Conservation (phyloP, 2,888 invertebrate genomes). For the Cheilosia vernalis region DNA sequence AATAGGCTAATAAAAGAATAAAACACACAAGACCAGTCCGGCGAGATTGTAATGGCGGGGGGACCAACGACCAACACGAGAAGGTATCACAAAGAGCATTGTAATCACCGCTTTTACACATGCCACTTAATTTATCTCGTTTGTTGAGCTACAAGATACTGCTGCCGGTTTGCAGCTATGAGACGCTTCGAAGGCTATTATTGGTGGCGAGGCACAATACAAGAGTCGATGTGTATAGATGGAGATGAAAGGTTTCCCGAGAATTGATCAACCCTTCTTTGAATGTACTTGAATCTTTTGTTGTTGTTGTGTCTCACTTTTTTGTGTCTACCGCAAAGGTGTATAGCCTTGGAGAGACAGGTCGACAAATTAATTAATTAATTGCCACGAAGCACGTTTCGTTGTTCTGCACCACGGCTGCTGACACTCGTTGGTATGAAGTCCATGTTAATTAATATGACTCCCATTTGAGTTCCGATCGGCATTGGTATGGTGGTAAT, state of each 20-base stretch:
- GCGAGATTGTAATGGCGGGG: background rate
- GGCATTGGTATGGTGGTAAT: constrained; percentile 40
- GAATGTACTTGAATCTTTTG: constrained; percentile 22
- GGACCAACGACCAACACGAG: constrained; percentile 10
- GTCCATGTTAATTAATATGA: constrained; percentile 72
- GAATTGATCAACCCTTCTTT: constrained; percentile 51
- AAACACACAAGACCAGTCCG: constrained; percentile 18
- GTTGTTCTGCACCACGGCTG: constrained; percentile 25
- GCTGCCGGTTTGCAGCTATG: constrained; percentile 23
- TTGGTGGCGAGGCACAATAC: constrained; percentile 49
- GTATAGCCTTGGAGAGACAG: constrained; percentile 55
- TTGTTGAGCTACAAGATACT: constrained; percentile 73
- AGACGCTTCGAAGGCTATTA: constrained; percentile 46
- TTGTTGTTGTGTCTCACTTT: constrained; percentile 17
- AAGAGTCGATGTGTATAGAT: background rate
- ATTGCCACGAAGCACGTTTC: constrained; percentile 71
- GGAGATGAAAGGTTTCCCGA: constrained; percentile 6
- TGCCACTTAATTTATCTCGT: constrained; percentile 75
- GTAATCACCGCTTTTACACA: constrained; percentile 75
- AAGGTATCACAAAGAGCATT: constrained; percentile 73
- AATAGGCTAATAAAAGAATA: constrained; percentile 67
- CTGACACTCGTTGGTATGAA: constrained; percentile 26
- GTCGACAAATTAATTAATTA: constrained; percentile 75
- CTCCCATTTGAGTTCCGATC: constrained; percentile 61
- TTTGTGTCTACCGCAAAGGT: constrained; percentile 37